Evolutionary conservation across 2,888 invertebrate species (phyloP).

Genomic region (Eledona agricola): DNA sequence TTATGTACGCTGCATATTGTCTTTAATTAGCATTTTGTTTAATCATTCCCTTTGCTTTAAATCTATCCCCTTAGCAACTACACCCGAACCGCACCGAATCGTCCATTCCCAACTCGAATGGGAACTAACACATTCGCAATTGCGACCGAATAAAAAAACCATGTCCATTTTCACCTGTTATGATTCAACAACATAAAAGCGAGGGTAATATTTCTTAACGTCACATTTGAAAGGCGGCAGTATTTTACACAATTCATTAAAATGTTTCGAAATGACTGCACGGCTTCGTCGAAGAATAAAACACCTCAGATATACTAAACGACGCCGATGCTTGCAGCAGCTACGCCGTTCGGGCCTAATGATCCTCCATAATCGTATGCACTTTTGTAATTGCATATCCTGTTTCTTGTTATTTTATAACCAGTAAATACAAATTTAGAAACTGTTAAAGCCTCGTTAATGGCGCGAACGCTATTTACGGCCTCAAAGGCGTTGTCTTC

Average conservation of each 20-base stretch:
- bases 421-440: conserved; percentile 2
- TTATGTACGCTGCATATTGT: conserved; percentile 56
- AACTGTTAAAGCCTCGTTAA: too few relatives aligned
- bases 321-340: conserved; percentile 19
- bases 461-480: too few relatives aligned
- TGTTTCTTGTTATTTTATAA: conserved; percentile 28
- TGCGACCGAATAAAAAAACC: conserved; percentile 11
- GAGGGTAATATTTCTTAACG: conserved; percentile 32
- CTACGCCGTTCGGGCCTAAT: conserved; percentile 24
- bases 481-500: too few relatives aligned
- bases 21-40: conserved; percentile 62
- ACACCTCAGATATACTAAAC: conserved; percentile 38
- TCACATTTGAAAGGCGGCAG: conserved; percentile 35
- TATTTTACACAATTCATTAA: conserved; percentile 38
- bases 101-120: neutral
- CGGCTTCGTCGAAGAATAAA: conserved; percentile 37
- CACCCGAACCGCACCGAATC: neutral
- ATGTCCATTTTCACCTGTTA: conserved; percentile 27
- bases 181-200: conserved; percentile 30
- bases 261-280: conserved; percentile 32
- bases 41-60: conserved; percentile 58
- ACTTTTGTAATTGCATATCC: conserved; percentile 29
- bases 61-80: conserved; percentile 12
- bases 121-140: conserved; percentile 16
- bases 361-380: conserved; percentile 31